phyloP scores from a whole-genome alignment of 2,888 invertebrate genomes.

The Agrochola macilenta region DNA sequence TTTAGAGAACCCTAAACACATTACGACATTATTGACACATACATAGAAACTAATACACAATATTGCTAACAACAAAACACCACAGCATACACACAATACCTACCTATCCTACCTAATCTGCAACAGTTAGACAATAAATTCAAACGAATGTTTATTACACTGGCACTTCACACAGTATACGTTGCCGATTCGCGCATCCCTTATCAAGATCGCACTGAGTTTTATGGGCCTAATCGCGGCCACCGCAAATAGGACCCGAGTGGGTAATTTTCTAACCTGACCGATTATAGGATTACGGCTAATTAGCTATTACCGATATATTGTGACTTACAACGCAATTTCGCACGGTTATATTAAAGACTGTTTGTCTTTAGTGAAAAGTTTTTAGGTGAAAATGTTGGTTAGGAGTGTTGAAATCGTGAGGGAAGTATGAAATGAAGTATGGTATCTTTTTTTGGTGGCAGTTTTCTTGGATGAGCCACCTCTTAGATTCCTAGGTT shows the following conservation, averaged over 20 bases:
- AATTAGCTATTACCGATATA: conserved; percentile 90
- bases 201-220: conserved; percentile 88
- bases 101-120: conserved; percentile 47
- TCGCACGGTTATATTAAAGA: conserved; percentile 63
- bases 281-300: conserved; percentile 89
- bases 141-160: conserved; percentile 67
- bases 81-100: conserved; percentile 34
- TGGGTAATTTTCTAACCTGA: conserved; percentile 88
- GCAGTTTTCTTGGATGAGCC: neutral
- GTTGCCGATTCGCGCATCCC: conserved; percentile 85
- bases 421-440: neutral
- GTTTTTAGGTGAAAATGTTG: conserved; percentile 20
- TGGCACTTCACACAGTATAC: conserved; percentile 59
- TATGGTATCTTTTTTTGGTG: neutral
- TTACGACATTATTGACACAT: neutral
- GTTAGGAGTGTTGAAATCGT: conserved; percentile 7
- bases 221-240: conserved; percentile 89
- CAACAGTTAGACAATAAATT: conserved; percentile 67
- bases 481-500: neutral
- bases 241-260: conserved; percentile 88
- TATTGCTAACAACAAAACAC: conserved; percentile 7
- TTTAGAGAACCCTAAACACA: too few relatives aligned
- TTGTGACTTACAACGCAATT: conserved; percentile 78
- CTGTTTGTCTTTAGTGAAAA: conserved; percentile 55
- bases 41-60: neutral